A percentile compares a stretch with the other conserved stretches of the same genome.
These are phyloP conservation scores for Hirundo rustica DNA, from an alignment of 2,797 vertebrate genomes.

Conservation along the genomic window DNA sequence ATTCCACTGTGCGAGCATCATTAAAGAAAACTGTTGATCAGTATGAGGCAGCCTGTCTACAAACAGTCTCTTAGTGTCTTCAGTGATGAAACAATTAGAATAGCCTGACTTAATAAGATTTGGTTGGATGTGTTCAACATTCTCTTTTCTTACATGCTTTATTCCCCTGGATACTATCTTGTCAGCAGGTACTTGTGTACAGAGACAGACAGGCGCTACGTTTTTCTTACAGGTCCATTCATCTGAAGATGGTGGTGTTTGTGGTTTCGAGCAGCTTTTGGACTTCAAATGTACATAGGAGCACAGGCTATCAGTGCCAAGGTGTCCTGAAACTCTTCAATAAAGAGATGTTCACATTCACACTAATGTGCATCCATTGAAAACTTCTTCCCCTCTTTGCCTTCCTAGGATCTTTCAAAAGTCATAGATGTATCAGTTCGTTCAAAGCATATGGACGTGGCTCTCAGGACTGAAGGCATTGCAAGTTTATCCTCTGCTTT, in stretches of 20 bases:
- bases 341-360: background rate
- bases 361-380: background rate
- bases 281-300: background rate
- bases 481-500: background rate
- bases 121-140: background rate
- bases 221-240: background rate
- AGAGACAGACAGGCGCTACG: accelerated
- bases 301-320: background rate
- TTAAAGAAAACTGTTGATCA: background rate
- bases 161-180: background rate
- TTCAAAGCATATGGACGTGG: accelerated
- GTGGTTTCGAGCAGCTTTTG: background rate
- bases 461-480: background rate
- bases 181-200: background rate
- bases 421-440: background rate
- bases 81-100: background rate
- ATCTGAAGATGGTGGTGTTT: background rate
- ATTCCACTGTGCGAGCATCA: background rate
- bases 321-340: background rate
- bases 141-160: background rate
- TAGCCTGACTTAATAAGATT: background rate
- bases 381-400: background rate
- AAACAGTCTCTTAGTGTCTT: background rate
- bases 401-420: background rate
- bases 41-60: background rate